A percentile compares a stretch with the other conserved stretches of the same genome.
These are phyloP conservation scores for Cinara cedri DNA, from an alignment of 2,888 invertebrate species.

Conservation along the genomic window DNA sequence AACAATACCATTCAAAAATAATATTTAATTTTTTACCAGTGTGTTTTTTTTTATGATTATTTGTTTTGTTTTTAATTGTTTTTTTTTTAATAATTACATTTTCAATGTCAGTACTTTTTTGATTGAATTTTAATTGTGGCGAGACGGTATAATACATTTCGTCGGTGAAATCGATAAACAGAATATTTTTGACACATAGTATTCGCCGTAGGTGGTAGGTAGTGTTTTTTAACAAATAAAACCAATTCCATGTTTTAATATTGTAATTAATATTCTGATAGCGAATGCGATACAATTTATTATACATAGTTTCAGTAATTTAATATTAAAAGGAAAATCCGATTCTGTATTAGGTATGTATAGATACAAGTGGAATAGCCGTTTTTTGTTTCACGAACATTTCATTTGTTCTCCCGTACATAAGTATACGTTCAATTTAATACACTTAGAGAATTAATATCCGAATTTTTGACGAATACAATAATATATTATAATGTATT, in stretches of 20 bases:
- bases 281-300: not conserved
- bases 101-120: not conserved
- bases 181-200: too few species aligned
- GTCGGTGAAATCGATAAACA: not conserved
- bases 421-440: not conserved
- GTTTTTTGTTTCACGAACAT: not conserved
- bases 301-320: conserved; percentile 9
- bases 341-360: not conserved
- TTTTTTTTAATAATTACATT: not conserved
- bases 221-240: not conserved
- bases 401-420: not conserved
- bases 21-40: too few species aligned
- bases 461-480: not conserved
- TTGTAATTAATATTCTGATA: not conserved
- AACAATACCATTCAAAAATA: too few species aligned
- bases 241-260: not conserved
- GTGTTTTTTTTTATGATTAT: too few species aligned
- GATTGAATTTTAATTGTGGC: not conserved
- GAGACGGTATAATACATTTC: not conserved
- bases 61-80: too few species aligned
- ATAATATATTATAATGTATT: not conserved
- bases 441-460: not conserved
- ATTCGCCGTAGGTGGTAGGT: too few species aligned
- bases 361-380: not conserved
- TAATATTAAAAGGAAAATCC: not conserved